Percentiles rank a stretch among this genome's conserved stretches.
These are phyloP conservation scores for Monochamus alternatus DNA, from an alignment of 2,888 invertebrate species.

Conservation along the genomic window DNA sequence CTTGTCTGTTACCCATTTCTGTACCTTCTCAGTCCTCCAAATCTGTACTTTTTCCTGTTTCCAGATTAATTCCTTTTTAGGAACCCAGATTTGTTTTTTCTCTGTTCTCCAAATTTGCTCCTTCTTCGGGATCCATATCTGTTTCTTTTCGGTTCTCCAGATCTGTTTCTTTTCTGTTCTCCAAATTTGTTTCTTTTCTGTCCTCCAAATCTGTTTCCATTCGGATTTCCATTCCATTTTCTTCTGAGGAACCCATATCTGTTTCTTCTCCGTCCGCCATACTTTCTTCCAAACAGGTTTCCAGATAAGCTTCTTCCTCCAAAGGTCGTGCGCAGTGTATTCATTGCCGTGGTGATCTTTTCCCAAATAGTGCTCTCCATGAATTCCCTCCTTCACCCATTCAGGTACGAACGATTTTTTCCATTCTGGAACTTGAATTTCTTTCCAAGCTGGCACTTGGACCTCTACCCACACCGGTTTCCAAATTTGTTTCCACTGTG, in stretches of 20 bases:
- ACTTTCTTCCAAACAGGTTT: constrained; percentile 87
- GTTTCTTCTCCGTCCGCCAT: constrained; percentile 82
- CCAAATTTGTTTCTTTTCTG: constrained; percentile 80
- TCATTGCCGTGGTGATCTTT: constrained; percentile 87
- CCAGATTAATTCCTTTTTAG: constrained; percentile 75
- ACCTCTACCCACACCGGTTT: constrained; percentile 80
- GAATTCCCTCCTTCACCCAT: constrained; percentile 85
- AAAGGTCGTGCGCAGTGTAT: constrained; percentile 86
- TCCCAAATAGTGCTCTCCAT: constrained; percentile 86
- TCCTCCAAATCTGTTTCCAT: constrained; percentile 78
- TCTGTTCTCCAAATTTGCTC: constrained; percentile 78
- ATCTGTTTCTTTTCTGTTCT: constrained; percentile 80
- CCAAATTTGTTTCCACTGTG: constrained; percentile 78
- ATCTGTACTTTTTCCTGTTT: constrained; percentile 74
- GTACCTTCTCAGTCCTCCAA: constrained; percentile 72
- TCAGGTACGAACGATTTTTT: constrained; percentile 82
- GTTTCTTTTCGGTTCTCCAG: constrained; percentile 75
- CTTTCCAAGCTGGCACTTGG: constrained; percentile 76
- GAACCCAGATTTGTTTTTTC: constrained; percentile 73
- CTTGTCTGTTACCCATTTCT: constrained; percentile 78
- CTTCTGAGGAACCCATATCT: constrained; percentile 80
- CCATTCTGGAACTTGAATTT: constrained; percentile 75
- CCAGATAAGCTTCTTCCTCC: constrained; percentile 88
- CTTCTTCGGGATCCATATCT: constrained; percentile 75
- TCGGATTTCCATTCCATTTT: constrained; percentile 77